Evolutionary conservation across 2,888 invertebrate genomes (phyloP).

Genomic region (Agapostemon virescens): DNA sequence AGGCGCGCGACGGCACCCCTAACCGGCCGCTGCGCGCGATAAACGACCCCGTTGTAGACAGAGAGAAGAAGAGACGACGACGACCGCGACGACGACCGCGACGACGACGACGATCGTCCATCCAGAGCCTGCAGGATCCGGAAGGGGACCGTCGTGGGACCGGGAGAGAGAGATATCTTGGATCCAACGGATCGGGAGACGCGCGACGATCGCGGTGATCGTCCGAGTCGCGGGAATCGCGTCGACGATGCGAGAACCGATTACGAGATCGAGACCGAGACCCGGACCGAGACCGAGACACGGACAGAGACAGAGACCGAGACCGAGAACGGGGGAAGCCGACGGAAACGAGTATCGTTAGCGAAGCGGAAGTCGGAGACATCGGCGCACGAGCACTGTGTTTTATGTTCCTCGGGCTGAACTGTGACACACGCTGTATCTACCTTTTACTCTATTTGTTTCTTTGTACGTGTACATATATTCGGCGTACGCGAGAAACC

Average conservation of each 20-base stretch:
- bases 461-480: slow-evolving; percentile 55
- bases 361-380: slow-evolving; percentile 50
- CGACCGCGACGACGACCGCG: too few relatives aligned
- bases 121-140: slow-evolving; percentile 15
- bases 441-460: slow-evolving; percentile 57
- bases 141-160: slow-evolving; percentile 52
- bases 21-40: slow-evolving; percentile 14
- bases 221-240: slow-evolving; percentile 17
- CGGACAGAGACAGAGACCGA: neutral
- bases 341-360: slow-evolving; percentile 21
- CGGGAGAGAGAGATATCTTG: neutral
- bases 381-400: slow-evolving; percentile 50
- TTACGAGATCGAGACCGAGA: neutral
- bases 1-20: slow-evolving; percentile 11
- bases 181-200: neutral
- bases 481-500: slow-evolving; percentile 21
- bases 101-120: slow-evolving; percentile 26
- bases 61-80: slow-evolving; percentile 15
- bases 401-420: slow-evolving; percentile 61
- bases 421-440: slow-evolving; percentile 41
- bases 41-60: slow-evolving; percentile 21
- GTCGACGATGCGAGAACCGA: neutral
- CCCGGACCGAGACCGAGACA: too few relatives aligned
- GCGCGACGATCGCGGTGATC: too few relatives aligned
- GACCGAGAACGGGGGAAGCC: neutral